phyloP scores from a whole-genome alignment of 2,888 invertebrate species.

The Melanchra persicariae region DNA sequence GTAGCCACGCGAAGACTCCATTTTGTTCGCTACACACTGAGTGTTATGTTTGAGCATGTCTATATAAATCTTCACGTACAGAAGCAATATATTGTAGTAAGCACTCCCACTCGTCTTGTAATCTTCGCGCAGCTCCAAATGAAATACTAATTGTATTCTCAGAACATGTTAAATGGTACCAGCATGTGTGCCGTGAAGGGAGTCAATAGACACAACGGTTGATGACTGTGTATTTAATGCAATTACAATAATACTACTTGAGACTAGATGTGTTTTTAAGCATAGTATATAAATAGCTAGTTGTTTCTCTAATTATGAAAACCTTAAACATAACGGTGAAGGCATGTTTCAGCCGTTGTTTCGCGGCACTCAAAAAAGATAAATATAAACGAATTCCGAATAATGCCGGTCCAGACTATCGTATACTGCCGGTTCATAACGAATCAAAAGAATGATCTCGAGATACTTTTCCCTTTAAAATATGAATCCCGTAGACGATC shows the following conservation, averaged over 20 bases:
- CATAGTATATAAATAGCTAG: neutral
- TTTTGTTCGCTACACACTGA: constrained; percentile 63
- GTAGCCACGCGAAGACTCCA: constrained; percentile 67
- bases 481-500: constrained; percentile 3
- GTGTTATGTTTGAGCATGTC: constrained; percentile 58
- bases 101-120: constrained; percentile 73
- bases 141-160: constrained; percentile 78
- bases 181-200: constrained; percentile 58
- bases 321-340: neutral
- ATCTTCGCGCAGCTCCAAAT: constrained; percentile 74
- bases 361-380: neutral
- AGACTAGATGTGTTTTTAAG: neutral
- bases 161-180: constrained; percentile 69
- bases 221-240: constrained; percentile 64
- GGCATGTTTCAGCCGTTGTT: neutral
- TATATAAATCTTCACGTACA: constrained; percentile 69
- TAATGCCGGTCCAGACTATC: neutral
- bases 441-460: neutral
- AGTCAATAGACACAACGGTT: constrained; percentile 71
- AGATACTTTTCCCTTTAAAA: neutral
- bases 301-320: neutral
- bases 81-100: constrained; percentile 71
- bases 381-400: neutral
- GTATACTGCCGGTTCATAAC: neutral
- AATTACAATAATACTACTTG: constrained; percentile 31